Evolutionary conservation across 2,888 invertebrate species (phyloP), one percentile per base, ranked within the genome.

Genomic region (Meandrusa payeni): DNA sequence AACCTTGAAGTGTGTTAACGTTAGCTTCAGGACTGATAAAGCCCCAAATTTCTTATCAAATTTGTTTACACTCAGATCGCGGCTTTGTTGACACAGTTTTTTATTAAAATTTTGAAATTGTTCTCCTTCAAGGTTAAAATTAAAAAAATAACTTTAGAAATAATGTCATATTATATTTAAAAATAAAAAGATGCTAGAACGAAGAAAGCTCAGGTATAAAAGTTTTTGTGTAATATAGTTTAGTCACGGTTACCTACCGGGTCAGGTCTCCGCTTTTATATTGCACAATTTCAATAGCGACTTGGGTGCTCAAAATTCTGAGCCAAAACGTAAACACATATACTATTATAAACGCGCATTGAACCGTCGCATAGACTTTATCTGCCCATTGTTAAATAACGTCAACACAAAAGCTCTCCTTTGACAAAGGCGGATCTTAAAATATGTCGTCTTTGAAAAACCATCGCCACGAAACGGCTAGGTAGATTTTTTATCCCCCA

Each of bases 311-410:
- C 57, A 57, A 68, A 70, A 70, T 67, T 63, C 55, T 61, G 65
- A 61, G 71, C 77, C 77, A 80, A 85, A 85, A 83, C 76, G 76
- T 70, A 81, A 85, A 80, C 77, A 77, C 68, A 66, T 75, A 65
- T 55, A 62, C 73, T 59, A 75, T 82, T 85, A 77, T 85, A 66
- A 56, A 54, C 66, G 67, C 70, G 78, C 82, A 80, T 77, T 81
- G 81, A 85, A 83, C 80, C 80, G 59, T 73, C 68, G 59, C 64
- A 67, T 71, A 73, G 77, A 76, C 76, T 75, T 76, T 73, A 81
- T 79, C 75, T 83, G 66, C 69, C 69, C 76, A 72, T 77, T 80
- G 80, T 80, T 62, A 69, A 69, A 75, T 80, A 74, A 72, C 57
- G 58, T 58, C 52, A 59, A 69, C 75, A 85, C 81, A 86, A 87